A percentile compares a stretch with the other conserved stretches of the same genome.
Evolutionary conservation across 1,140 invertebrate species (phyloP).

Genomic region (Trichonephila inaurata): DNA sequence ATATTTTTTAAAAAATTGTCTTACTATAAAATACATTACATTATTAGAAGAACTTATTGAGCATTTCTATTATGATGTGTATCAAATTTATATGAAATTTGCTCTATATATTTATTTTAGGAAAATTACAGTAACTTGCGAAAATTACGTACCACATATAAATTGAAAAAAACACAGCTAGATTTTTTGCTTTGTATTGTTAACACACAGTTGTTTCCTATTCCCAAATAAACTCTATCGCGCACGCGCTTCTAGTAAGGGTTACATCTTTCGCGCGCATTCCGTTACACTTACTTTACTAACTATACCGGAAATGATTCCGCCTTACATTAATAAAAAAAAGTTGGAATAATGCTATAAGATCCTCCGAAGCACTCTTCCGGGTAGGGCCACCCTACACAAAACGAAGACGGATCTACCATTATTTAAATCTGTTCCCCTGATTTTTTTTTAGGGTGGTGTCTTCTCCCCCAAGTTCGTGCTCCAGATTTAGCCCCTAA

Average conservation of each 20-base stretch:
- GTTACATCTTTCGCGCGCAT: background rate
- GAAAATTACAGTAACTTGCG: too few relatives aligned
- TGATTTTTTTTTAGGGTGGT: conserved; percentile 29
- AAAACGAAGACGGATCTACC: conserved; percentile 61
- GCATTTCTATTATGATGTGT: too few relatives aligned
- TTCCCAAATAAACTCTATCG: background rate
- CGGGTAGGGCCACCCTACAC: conserved; percentile 43
- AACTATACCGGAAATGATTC: conserved; percentile 62
- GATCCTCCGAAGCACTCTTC: conserved; percentile 33
- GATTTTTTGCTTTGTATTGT: too few relatives aligned
- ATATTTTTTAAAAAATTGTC: too few relatives aligned
- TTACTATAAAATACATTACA: too few relatives aligned
- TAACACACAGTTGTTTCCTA: background rate
- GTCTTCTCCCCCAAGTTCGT: conserved; percentile 31
- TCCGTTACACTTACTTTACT: conserved; percentile 26
- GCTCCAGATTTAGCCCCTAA: conserved; percentile 46
- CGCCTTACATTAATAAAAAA: background rate
- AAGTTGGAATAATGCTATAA: background rate
- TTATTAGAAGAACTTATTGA: too few relatives aligned
- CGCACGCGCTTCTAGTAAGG: background rate
- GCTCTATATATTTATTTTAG: too few relatives aligned
- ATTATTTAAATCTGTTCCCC: conserved; percentile 19
- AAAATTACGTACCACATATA: too few relatives aligned
- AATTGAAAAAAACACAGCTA: too few relatives aligned
- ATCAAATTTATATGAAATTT: too few relatives aligned